Evolutionary conservation across 2,797 vertebrate genomes (phyloP).

Genomic region (Psittacula derbiana): DNA sequence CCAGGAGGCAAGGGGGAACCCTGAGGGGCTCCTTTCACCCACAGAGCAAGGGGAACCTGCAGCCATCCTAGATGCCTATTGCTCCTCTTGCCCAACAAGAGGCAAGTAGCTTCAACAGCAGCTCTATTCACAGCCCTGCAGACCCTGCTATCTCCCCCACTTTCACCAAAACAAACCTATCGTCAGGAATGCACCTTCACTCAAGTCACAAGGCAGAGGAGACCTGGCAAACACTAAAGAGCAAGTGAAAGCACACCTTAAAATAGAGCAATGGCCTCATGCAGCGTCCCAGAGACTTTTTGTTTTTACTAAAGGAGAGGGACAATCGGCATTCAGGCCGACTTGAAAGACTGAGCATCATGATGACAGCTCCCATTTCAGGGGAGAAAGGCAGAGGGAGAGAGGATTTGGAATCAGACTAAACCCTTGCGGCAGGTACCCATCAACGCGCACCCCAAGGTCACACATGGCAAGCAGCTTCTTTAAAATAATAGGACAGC

Average conservation of each 20-base stretch:
- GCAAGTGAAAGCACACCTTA: background rate
- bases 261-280: slow-evolving; percentile 7
- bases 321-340: background rate
- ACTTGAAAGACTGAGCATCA: slow-evolving; percentile 63
- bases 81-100: background rate
- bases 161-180: background rate
- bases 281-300: background rate
- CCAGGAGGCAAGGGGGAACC: background rate
- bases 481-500: slow-evolving; percentile 18
- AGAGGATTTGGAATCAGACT: slow-evolving; percentile 61
- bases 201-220: background rate
- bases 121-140: background rate
- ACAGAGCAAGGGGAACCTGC: fast-evolving
- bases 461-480: background rate
- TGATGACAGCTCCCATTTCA: slow-evolving; percentile 64
- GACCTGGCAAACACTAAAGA: background rate
- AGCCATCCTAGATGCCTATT: fast-evolving
- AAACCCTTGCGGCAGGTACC: slow-evolving; percentile 32
- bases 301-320: slow-evolving; percentile 1
- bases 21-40: background rate
- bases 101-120: background rate
- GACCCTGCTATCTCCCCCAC: background rate
- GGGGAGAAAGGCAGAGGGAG: slow-evolving; percentile 19
- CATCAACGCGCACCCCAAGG: slow-evolving; percentile 30
- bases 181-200: background rate